Evolutionary conservation across 2,113 vertebrate species (phyloP), one percentile per base, ranked within the genome.

Genomic region (Python bivittatus): DNA sequence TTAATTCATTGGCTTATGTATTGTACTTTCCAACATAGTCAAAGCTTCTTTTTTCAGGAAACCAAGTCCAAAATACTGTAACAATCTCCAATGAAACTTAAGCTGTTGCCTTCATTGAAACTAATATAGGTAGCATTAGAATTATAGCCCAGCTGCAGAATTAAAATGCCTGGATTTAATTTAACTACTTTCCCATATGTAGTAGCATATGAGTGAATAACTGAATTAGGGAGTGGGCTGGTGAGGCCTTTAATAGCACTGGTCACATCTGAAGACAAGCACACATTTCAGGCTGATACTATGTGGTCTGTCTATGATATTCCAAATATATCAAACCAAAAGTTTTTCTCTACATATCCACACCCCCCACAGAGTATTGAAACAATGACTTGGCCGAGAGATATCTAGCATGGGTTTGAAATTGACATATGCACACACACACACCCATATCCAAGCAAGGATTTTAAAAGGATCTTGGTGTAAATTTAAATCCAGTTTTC

Each of bases 291-390:
- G 90, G 58, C 1, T 87, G 53, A 93, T 88, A 53, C 33, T 91
- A 60, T 72, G 86, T 44, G 88, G 53, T 92, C 92, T 94, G 33
- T 91, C 44, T 92, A 90, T 84, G 83, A 94, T 91, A 91, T 29
- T 29, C 91, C 90, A 92, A 91, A 94, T 96, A 88, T 84, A 94
- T 95, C 92, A 94, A 95, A 94, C 84, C 25, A 84, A 91, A 89
- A 48, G 2, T 91, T 84, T 91, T 87, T 86, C 53, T 94, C 88
- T 52, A 92, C 58, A 93, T 93, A 96, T 94, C 84, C 95, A 94
- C 94, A 93, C 91, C 60, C 96, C 88, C 79, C 93, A 96, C 93
- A 92, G 93, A 95, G 92, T 86, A 79, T 86, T 87, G 91, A 91
- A 91, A 48, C 53, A 96, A 57, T 58, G 94, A 92, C 79, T 68